Conservation (phyloP, 1,140 invertebrate species). For the Papilio helenus region DNA sequence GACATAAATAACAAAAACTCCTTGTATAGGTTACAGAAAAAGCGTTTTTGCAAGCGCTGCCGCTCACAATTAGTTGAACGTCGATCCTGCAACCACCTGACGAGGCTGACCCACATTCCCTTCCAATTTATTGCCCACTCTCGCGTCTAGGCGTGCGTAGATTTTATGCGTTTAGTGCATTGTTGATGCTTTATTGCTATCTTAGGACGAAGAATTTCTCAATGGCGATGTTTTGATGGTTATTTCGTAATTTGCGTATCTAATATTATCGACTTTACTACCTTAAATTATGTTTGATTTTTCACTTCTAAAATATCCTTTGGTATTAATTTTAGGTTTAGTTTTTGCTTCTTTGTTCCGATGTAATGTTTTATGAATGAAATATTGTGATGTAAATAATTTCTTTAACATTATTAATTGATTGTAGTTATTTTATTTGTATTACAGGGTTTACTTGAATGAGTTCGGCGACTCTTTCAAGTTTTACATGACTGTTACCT, state of each 20-base stretch:
- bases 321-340: too few species aligned
- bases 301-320: background rate
- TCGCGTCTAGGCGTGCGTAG: constrained; percentile 38
- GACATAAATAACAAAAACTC: constrained; percentile 32
- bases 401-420: background rate
- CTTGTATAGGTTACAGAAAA: constrained; percentile 39
- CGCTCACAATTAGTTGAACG: constrained; percentile 51
- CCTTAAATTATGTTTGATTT: background rate
- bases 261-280: background rate
- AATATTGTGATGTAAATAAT: background rate
- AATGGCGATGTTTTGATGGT: constrained; percentile 18
- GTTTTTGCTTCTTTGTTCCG: background rate
- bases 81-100: constrained; percentile 53
- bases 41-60: constrained; percentile 44
- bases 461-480: background rate
- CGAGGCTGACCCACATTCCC: constrained; percentile 55
- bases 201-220: background rate
- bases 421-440: background rate
- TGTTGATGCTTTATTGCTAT: constrained; percentile 10
- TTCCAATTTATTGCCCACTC: constrained; percentile 52
- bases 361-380: too few species aligned
- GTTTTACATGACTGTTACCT: constrained; percentile 15
- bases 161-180: constrained; percentile 38
- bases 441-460: background rate
- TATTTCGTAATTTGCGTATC: background rate